Evolutionary conservation across 1,140 invertebrate species (phyloP).

Genomic region (Araneus ventricosus): DNA sequence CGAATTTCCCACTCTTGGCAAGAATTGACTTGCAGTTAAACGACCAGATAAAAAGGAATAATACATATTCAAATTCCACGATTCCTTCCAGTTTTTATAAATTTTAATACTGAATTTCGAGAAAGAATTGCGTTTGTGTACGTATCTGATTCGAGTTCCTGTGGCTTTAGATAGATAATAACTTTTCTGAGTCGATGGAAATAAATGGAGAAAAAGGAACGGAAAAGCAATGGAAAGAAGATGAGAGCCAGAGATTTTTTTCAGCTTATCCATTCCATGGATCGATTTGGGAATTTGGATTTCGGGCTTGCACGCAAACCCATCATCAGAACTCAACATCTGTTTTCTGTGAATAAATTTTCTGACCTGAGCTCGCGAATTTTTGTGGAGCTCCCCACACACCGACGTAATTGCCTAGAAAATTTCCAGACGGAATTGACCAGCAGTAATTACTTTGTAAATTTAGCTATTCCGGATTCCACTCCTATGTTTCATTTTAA

Average conservation of each 20-base stretch:
- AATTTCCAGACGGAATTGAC: not conserved
- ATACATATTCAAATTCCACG: not conserved
- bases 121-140: not conserved
- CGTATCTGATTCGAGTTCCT: not conserved
- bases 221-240: not conserved
- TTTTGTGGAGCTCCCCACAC: not conserved
- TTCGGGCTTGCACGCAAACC: slow-evolving; percentile 47
- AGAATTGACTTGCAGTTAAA: not conserved
- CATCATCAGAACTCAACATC: slow-evolving; percentile 45
- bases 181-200: not conserved
- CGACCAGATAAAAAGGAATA: not conserved
- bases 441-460: not conserved
- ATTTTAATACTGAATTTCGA: not conserved
- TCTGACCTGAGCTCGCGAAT: not conserved
- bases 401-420: not conserved
- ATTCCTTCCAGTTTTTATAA: not conserved
- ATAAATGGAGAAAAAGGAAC: not conserved
- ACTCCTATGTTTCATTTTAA: too few species aligned
- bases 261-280: not conserved
- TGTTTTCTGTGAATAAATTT: slow-evolving; percentile 52
- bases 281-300: slow-evolving; percentile 31
- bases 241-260: not conserved
- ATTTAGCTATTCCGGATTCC: too few species aligned
- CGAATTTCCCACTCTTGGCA: too few species aligned
- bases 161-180: not conserved